Conservation (phyloP, 2,888 invertebrate species). For the Nomada hirtipes region DNA sequence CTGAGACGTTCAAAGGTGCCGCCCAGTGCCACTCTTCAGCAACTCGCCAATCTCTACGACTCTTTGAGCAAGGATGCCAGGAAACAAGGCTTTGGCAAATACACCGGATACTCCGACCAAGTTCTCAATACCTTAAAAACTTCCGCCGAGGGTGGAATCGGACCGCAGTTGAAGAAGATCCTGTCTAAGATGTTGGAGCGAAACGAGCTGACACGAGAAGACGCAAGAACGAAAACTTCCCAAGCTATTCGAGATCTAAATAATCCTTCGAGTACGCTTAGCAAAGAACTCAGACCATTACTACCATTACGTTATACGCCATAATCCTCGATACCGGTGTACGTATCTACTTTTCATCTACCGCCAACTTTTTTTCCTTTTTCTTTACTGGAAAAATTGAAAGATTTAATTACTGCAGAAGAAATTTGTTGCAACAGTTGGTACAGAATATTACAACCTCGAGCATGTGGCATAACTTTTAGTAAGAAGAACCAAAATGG, state of each 20-base stretch:
- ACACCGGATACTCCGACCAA: constrained; percentile 87
- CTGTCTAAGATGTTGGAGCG: constrained; percentile 86
- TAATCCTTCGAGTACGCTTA: constrained; percentile 86
- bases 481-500: too few relatives aligned
- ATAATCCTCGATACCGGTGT: background rate
- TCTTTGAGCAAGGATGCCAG: constrained; percentile 89
- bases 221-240: constrained; percentile 86
- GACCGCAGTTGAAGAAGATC: constrained; percentile 86
- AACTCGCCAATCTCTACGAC: constrained; percentile 87
- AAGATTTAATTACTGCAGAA: too few relatives aligned
- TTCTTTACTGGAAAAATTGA: too few relatives aligned
- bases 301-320: constrained; percentile 85
- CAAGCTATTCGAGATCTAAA: constrained; percentile 86
- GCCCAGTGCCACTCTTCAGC: constrained; percentile 86
- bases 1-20: constrained; percentile 85
- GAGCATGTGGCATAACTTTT: too few relatives aligned
- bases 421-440: too few relatives aligned
- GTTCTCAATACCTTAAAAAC: constrained; percentile 86
- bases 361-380: too few relatives aligned
- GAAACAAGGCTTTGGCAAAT: constrained; percentile 87
- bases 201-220: constrained; percentile 87
- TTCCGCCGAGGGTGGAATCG: constrained; percentile 86
- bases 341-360: background rate
- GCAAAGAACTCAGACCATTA: constrained; percentile 86
- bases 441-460: too few relatives aligned